phyloP scores from a whole-genome alignment of 2,888 invertebrate species.

The Linnaemya tessellans region DNA sequence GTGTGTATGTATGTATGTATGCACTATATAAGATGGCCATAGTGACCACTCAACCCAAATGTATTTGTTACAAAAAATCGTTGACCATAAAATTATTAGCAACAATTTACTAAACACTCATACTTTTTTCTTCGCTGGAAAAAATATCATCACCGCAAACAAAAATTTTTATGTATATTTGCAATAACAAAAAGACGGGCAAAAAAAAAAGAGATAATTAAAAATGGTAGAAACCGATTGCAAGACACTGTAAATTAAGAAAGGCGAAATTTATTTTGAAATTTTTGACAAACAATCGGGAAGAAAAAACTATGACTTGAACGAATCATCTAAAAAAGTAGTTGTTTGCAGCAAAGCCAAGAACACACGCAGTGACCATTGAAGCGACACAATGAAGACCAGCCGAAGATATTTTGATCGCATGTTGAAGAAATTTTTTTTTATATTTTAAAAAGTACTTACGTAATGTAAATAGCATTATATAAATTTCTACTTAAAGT shows the following conservation, averaged over 20 bases:
- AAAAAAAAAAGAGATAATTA: background rate
- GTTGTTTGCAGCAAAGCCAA: too few relatives aligned
- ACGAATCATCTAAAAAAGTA: too few relatives aligned
- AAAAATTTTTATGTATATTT: background rate
- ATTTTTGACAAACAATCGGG: conserved; percentile 1
- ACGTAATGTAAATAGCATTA: too few relatives aligned
- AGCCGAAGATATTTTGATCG: too few relatives aligned
- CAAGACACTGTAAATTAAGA: conserved; percentile 4
- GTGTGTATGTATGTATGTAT: background rate
- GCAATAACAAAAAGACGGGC: background rate
- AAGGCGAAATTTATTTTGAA: background rate
- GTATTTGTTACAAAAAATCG: conserved; percentile 77
- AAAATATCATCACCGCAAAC: conserved; percentile 8
- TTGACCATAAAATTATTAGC: conserved; percentile 77
- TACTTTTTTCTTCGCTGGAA: conserved; percentile 29
- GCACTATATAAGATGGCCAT: conserved; percentile 27
- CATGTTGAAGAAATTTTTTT: too few relatives aligned
- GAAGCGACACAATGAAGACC: too few relatives aligned
- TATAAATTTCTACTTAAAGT: too few relatives aligned
- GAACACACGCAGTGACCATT: too few relatives aligned
- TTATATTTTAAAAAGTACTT: too few relatives aligned
- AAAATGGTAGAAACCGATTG: background rate
- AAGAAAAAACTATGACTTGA: background rate
- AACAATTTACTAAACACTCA: conserved; percentile 61
- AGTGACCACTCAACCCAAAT: conserved; percentile 81